Evolutionary conservation across 2,888 invertebrate genomes (phyloP), one percentile per base, ranked within the genome.

Genomic region (Himalopsyche japonica): DNA sequence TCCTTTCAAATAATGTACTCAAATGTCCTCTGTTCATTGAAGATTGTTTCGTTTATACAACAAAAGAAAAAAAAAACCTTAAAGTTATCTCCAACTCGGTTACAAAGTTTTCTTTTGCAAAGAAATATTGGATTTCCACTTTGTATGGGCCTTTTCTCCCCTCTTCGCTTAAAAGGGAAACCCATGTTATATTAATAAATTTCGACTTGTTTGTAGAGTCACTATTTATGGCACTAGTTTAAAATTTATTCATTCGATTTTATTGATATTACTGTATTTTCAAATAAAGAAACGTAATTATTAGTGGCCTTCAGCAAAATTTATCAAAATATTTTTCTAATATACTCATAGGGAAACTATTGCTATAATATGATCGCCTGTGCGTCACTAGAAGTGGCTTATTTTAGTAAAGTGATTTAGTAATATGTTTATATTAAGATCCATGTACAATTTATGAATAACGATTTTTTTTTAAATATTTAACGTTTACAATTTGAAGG

Each of bases 81-180:
- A 78, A 84, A 77, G 48, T 82, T 82, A 27, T 57, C 79, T 43
- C 49, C 47, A 43, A 70, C 82, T 57, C 37, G 64, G 70, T 84
- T 64, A 47, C 37, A 32, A 84, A 84, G 79, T 84, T 82, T 84
- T 84, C 76, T 81, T 76, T 84, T 37, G 27, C 47, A 84, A 84
- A 84, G 78, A 81, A 84, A 84, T 82, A 84, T 82, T 82, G 79
- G 76, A 34, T 81, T 84, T 84, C 80, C 79, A 80, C 49, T 76
- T 82, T 81, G 49, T 80, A 27, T 49, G 47, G 32, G 76, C 57
- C 34, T 10, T 37, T 82, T 43, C 37, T 77, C 27, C 43, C 79
- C 76, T 37, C 47, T 70, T 70, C 70, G 15, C 30, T 77, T 70
- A 70, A 34, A 77, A 34, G 37, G 77, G 77, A 43, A 37, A 77